These are phyloP conservation scores for Ascaphus truei DNA, from an alignment of 2,113 vertebrate species.

Conservation along the genomic window DNA sequence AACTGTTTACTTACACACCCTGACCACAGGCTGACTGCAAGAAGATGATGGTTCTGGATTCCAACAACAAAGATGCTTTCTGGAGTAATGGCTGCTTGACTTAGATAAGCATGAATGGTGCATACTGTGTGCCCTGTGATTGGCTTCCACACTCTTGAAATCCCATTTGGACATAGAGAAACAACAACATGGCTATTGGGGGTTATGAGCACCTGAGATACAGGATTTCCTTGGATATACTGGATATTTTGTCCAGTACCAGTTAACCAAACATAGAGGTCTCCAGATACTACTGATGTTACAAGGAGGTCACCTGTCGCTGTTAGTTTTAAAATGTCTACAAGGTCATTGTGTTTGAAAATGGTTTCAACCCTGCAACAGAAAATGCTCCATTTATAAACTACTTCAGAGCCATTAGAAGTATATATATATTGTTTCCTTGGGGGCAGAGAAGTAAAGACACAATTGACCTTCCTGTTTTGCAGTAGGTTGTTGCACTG, in stretches of 20 bases:
- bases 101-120: slow-evolving; percentile 51
- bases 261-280: slow-evolving; percentile 67
- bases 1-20: slow-evolving; percentile 64
- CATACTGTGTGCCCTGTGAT: slow-evolving; percentile 54
- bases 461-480: slow-evolving; percentile 48
- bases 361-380: slow-evolving; percentile 40
- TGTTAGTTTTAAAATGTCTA: slow-evolving; percentile 56
- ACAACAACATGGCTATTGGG: slow-evolving; percentile 59
- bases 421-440: slow-evolving; percentile 56
- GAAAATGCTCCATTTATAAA: slow-evolving; percentile 60
- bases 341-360: slow-evolving; percentile 55
- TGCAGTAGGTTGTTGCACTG: slow-evolving; percentile 46
- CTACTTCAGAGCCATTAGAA: slow-evolving; percentile 57
- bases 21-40: slow-evolving; percentile 70
- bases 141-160: slow-evolving; percentile 67
- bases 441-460: slow-evolving; percentile 45
- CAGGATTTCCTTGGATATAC: slow-evolving; percentile 50
- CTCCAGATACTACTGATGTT: slow-evolving; percentile 48
- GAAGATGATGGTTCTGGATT: slow-evolving; percentile 45
- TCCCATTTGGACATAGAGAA: slow-evolving; percentile 51
- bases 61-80: slow-evolving; percentile 72
- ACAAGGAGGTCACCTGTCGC: slow-evolving; percentile 49
- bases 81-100: slow-evolving; percentile 55
- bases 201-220: slow-evolving; percentile 57
- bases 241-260: slow-evolving; percentile 54